Conservation (phyloP, 1,140 invertebrate species). For the Teleopsis dalmanni region DNA sequence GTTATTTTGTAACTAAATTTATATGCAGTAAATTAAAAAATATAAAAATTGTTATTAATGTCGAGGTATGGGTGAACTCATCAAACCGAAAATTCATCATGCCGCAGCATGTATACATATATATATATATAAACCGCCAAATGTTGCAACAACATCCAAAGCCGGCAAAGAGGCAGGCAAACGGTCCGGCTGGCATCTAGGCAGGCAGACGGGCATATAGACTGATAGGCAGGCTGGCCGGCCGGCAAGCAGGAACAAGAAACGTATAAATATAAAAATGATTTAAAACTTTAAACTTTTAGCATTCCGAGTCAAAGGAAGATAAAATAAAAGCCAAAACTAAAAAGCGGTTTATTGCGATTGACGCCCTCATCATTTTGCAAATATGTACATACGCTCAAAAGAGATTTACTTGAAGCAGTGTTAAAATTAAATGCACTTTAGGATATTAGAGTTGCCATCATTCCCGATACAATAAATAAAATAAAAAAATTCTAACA, state of each 20-base stretch:
- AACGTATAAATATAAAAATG: slow-evolving; percentile 7
- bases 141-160: not conserved
- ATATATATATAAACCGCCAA: no score
- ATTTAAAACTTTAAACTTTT: slow-evolving; percentile 12
- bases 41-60: slow-evolving; percentile 10
- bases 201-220: not conserved
- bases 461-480: no score
- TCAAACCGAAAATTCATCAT: slow-evolving; percentile 8
- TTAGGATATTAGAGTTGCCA: no score
- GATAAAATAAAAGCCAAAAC: slow-evolving; percentile 5
- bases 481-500: no score
- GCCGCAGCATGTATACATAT: no score
- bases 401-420: no score
- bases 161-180: not conserved
- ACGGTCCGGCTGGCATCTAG: slow-evolving; percentile 1
- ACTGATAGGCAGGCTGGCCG: not conserved
- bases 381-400: no score
- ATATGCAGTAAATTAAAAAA: no score
- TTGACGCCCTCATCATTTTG: slow-evolving; percentile 11
- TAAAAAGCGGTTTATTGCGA: slow-evolving; percentile 8
- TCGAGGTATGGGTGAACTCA: slow-evolving; percentile 8
- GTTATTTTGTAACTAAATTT: no score
- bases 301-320: slow-evolving; percentile 6
- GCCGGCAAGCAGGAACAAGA: slow-evolving; percentile 3
- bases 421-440: no score